Conservation (phyloP, 2,888 invertebrate species). For the Nowickia ferox region DNA sequence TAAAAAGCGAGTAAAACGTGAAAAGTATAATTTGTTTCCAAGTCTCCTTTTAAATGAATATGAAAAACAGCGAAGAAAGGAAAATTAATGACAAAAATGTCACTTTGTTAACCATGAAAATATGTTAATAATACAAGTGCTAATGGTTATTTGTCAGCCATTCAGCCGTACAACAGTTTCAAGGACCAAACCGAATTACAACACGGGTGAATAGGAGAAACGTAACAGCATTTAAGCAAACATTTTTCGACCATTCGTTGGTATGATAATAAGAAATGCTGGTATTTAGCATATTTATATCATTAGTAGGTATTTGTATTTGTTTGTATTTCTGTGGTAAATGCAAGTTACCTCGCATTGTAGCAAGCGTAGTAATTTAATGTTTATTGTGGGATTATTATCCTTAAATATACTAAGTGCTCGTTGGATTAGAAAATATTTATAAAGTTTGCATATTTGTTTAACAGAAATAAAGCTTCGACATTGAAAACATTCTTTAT, state of each 20-base stretch:
- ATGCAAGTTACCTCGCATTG: not conserved
- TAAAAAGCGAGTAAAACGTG: not conserved
- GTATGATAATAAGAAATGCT: conserved; percentile 34
- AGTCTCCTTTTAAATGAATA: conserved; percentile 3
- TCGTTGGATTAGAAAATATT: not conserved
- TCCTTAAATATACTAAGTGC: no score
- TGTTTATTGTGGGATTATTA: not conserved
- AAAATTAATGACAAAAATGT: conserved; percentile 52
- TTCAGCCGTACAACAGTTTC: conserved; percentile 30
- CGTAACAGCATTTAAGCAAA: not conserved
- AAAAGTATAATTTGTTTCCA: conserved; percentile 5
- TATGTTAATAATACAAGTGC: conserved; percentile 59
- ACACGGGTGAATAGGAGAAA: not conserved
- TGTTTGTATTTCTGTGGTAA: not conserved
- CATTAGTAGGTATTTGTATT: not conserved
- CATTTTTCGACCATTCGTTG: not conserved
- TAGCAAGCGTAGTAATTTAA: not conserved
- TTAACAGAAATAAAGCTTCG: not conserved
- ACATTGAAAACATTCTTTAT: not conserved
- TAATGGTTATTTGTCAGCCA: conserved; percentile 63
- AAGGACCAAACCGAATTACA: conserved; percentile 25
- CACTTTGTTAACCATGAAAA: conserved; percentile 52
- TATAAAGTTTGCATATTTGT: not conserved
- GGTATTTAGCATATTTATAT: conserved; percentile 42
- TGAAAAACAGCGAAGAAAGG: conserved; percentile 9